Conservation (phyloP, 30 jellyfish, hydroid and myxozoan species). For the Chrysaora quinquecirrha region DNA sequence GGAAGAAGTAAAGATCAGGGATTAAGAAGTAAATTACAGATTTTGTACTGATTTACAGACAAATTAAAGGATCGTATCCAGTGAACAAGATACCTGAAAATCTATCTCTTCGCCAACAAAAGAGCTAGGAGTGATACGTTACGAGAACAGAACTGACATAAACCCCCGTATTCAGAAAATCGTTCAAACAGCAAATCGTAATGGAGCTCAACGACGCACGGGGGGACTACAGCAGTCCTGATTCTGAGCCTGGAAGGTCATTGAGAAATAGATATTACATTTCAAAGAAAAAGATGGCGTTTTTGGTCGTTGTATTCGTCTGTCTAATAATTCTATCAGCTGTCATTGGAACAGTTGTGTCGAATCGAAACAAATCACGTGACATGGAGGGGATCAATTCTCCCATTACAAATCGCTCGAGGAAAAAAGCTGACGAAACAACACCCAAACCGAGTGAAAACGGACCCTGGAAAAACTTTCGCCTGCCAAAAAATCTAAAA, state of each 20-base stretch:
- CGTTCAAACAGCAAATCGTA: too few relatives aligned
- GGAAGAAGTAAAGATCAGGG: too few relatives aligned
- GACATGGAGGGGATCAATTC: neutral
- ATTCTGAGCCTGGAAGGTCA: neutral
- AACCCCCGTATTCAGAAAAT: too few relatives aligned
- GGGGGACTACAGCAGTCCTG: constrained; percentile 53
- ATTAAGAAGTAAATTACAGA: too few relatives aligned
- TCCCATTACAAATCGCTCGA: constrained; percentile 38
- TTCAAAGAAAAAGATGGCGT: constrained; percentile 28
- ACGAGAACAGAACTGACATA: too few relatives aligned
- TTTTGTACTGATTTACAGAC: too few relatives aligned
- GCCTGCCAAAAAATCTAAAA: constrained; percentile 68
- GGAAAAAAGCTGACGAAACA: constrained; percentile 37
- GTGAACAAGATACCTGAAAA: too few relatives aligned
- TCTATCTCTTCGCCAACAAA: too few relatives aligned
- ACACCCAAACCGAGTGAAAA: neutral
- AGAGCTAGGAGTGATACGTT: too few relatives aligned
- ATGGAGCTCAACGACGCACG: constrained; percentile 61
- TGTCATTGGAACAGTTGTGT: constrained; percentile 50
- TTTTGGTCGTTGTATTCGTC: constrained; percentile 34
- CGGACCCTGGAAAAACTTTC: constrained; percentile 56
- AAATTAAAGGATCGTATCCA: too few relatives aligned
- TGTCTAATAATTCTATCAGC: constrained; percentile 43
- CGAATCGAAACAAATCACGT: neutral
- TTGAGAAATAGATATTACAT: constrained; percentile 12